A percentile compares a stretch with the other conserved stretches of the same genome.
These are phyloP conservation scores for Stichodactyla mertensii DNA, from an alignment of 64 coral and sea anemone genomes.

Conservation along the genomic window DNA sequence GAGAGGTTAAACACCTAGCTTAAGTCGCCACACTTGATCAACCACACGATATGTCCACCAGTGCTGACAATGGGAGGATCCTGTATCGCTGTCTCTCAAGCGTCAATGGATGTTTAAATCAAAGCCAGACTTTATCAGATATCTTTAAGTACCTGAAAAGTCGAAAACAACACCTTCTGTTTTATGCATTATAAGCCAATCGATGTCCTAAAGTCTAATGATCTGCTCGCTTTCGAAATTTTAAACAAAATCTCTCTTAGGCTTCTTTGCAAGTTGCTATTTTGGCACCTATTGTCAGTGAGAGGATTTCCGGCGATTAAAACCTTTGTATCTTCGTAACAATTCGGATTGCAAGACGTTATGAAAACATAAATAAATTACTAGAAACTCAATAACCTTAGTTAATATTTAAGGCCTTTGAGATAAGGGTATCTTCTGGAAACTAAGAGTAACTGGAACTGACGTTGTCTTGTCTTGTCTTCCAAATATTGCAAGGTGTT, in stretches of 20 bases:
- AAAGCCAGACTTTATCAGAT: conserved; percentile 25
- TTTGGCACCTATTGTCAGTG: too few species aligned
- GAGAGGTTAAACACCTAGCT: conserved; percentile 11
- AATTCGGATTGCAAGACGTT: too few species aligned
- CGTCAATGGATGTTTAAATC: conserved; percentile 18
- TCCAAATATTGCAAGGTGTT: background rate
- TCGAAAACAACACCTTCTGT: conserved; percentile 12
- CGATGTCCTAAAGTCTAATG: too few species aligned
- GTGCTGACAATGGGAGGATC: conserved; percentile 22
- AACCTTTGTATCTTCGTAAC: too few species aligned
- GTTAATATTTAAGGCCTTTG: background rate
- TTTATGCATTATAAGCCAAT: conserved; percentile 4
- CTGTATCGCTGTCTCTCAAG: conserved; percentile 11
- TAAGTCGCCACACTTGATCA: conserved; percentile 10
- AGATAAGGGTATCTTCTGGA: background rate
- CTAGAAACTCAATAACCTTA: background rate
- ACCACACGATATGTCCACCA: background rate
- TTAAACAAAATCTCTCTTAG: too few species aligned
- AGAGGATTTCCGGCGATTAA: too few species aligned
- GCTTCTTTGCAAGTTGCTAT: too few species aligned
- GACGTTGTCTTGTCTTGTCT: background rate
- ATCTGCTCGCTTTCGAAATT: too few species aligned
- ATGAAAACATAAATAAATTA: background rate
- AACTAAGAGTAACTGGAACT: background rate
- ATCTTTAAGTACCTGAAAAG: background rate